Evolutionary conservation across 1,140 invertebrate species (phyloP).

Genomic region (Asbolus verrucosus): DNA sequence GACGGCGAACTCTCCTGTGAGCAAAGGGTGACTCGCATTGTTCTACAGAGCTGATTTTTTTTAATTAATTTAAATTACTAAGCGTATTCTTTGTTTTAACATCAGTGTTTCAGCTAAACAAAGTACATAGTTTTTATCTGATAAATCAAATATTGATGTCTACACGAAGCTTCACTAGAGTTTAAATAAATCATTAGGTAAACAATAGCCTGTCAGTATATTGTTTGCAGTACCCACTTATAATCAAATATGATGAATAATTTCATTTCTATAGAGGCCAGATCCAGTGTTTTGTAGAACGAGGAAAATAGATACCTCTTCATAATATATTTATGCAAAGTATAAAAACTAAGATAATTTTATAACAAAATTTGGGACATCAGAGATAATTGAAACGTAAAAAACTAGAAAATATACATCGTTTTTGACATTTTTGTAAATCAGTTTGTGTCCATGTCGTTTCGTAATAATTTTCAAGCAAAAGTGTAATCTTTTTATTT

Average conservation of each 20-base stretch:
- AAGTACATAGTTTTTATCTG: neutral
- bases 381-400: too few species aligned
- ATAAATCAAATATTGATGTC: neutral
- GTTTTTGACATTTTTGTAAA: too few species aligned
- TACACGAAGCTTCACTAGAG: slow-evolving; percentile 7
- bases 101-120: neutral
- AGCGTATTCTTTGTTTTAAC: neutral
- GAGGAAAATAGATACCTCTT: too few species aligned
- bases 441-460: too few species aligned
- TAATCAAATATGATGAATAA: slow-evolving; percentile 16
- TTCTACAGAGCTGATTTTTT: slow-evolving; percentile 8
- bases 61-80: slow-evolving; percentile 16
- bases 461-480: too few species aligned
- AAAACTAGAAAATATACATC: too few species aligned
- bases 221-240: neutral
- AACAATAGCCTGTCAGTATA: neutral
- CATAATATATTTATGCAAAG: too few species aligned
- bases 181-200: slow-evolving; percentile 7
- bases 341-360: too few species aligned
- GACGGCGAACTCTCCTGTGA: slow-evolving; percentile 12
- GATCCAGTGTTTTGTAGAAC: too few species aligned
- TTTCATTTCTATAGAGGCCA: neutral
- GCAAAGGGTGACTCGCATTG: neutral
- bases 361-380: too few species aligned
- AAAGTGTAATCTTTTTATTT: too few species aligned